Evolutionary conservation across 2,113 vertebrate species (phyloP).

Genomic region (Tachuris rubrigastra): DNA sequence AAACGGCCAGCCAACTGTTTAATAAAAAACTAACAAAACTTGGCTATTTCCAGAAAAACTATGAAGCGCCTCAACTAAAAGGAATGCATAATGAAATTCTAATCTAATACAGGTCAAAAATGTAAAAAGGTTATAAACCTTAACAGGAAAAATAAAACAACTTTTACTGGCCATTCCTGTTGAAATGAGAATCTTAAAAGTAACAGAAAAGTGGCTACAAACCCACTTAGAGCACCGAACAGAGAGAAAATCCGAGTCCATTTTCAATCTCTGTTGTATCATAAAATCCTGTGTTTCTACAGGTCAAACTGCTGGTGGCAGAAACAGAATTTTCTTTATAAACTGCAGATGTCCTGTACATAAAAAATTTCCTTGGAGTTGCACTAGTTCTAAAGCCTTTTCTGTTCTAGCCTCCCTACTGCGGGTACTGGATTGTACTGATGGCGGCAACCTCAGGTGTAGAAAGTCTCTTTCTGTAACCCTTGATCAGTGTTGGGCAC

Average conservation of each 20-base stretch:
- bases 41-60: conserved; percentile 80
- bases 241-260: conserved; percentile 80
- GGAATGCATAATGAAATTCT: conserved; percentile 93
- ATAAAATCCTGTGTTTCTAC: conserved; percentile 83
- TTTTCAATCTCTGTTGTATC: conserved; percentile 83
- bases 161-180: conserved; percentile 90
- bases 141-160: conserved; percentile 82
- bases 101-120: conserved; percentile 86
- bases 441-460: conserved; percentile 61
- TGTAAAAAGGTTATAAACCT: conserved; percentile 85
- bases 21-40: conserved; percentile 78
- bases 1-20: conserved; percentile 80
- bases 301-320: conserved; percentile 85
- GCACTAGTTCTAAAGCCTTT: conserved; percentile 81
- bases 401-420: conserved; percentile 82
- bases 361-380: conserved; percentile 74
- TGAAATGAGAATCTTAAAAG: conserved; percentile 86
- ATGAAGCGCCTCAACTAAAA: conserved; percentile 87
- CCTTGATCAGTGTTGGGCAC: conserved; percentile 81
- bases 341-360: conserved; percentile 82
- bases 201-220: conserved; percentile 84
- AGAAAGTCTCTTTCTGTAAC: conserved; percentile 78
- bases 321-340: conserved; percentile 84
- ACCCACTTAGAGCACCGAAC: conserved; percentile 88
- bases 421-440: conserved; percentile 48